These are phyloP conservation scores for Propithecus perrieri DNA, from an alignment of 2,797 vertebrate genomes.

Conservation along the genomic window DNA sequence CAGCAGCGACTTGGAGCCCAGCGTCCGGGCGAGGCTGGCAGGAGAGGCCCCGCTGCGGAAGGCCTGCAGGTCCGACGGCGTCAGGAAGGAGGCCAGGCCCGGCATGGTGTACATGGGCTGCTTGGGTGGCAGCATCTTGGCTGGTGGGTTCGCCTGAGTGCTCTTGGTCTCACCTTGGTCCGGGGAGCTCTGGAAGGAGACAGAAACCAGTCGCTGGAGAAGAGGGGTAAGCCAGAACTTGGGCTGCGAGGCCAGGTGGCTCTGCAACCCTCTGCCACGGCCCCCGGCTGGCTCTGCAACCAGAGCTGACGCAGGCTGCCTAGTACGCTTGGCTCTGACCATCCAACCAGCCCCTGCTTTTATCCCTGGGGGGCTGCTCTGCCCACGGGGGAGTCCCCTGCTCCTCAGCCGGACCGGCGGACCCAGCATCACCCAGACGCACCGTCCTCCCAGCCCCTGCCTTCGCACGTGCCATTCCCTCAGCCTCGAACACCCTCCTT, in stretches of 20 bases:
- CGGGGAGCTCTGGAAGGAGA: slow-evolving; percentile 91
- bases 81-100: slow-evolving; percentile 93
- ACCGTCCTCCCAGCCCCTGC: neutral
- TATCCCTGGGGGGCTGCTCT: neutral
- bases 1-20: slow-evolving; percentile 95
- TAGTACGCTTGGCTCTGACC: neutral
- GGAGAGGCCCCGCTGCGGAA: slow-evolving; percentile 92
- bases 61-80: slow-evolving; percentile 95
- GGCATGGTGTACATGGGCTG: slow-evolving; percentile 96
- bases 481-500: neutral
- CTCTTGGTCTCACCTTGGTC: slow-evolving; percentile 95
- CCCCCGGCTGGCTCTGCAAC: neutral
- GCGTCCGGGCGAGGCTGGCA: slow-evolving; percentile 89
- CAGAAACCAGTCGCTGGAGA: neutral
- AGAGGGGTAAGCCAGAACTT: neutral
- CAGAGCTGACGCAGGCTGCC: neutral
- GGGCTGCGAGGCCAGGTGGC: accelerated
- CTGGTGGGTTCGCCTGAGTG: slow-evolving; percentile 90
- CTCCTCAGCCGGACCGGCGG: neutral
- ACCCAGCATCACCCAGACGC: accelerated
- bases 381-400: accelerated
- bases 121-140: slow-evolving; percentile 95
- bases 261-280: neutral
- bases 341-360: neutral
- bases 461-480: neutral